These are phyloP conservation scores for Crotophaga sulcirostris DNA, from an alignment of 2,113 vertebrate genomes.

Conservation along the genomic window DNA sequence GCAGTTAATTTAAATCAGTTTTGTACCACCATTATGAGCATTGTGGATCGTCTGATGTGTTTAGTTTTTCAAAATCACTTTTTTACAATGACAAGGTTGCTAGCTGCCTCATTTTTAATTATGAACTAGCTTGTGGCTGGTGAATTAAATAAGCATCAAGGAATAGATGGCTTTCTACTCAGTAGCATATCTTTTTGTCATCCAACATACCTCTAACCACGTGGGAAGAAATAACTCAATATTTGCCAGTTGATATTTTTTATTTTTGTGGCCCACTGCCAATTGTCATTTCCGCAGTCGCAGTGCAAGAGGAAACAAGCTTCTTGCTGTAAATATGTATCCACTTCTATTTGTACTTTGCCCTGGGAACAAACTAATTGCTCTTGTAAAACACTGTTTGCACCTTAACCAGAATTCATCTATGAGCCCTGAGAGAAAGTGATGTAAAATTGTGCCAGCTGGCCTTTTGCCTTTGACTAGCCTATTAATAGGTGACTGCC, in stretches of 20 bases:
- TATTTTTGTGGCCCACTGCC: slow-evolving; percentile 1
- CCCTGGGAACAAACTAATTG: slow-evolving; percentile 52
- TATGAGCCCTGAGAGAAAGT: background rate
- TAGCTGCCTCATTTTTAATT: background rate
- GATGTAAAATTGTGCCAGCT: slow-evolving; percentile 1
- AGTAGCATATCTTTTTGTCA: slow-evolving; percentile 1
- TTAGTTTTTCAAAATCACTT: background rate
- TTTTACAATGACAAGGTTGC: background rate
- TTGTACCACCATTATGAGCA: background rate
- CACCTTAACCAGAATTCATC: slow-evolving; percentile 23
- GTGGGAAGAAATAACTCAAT: background rate
- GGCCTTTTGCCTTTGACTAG: slow-evolving; percentile 31
- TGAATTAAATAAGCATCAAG: background rate
- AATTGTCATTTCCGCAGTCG: slow-evolving; percentile 31
- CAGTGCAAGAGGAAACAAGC: slow-evolving; percentile 43
- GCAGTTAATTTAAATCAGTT: background rate
- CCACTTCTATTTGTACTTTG: slow-evolving; percentile 35
- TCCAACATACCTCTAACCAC: background rate
- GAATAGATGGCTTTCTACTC: background rate
- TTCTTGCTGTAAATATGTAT: slow-evolving; percentile 22
- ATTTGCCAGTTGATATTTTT: slow-evolving; percentile 27
- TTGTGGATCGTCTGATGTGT: background rate
- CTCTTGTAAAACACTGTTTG: slow-evolving; percentile 33
- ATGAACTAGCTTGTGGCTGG: background rate
- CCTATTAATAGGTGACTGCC: slow-evolving; percentile 33